Percentiles rank a stretch among this genome's conserved stretches.
phyloP scores from a whole-genome alignment of 2,113 vertebrate species.

The Dendropsophus ebraccatus region DNA sequence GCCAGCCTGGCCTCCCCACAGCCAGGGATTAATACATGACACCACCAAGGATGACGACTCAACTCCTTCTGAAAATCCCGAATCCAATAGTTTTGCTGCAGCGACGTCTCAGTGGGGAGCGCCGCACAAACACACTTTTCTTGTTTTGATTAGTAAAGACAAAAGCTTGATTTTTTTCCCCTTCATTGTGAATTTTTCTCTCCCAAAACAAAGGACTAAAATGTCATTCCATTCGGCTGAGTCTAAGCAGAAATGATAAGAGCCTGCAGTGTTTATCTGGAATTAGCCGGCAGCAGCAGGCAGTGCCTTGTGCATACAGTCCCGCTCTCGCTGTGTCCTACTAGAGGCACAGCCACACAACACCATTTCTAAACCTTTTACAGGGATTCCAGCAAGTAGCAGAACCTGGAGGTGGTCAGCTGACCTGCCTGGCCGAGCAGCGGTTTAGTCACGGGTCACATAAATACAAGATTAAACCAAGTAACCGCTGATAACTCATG shows the following conservation, averaged over 20 bases:
- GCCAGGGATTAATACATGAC: neutral
- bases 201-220: slow-evolving; percentile 16
- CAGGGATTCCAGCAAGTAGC: neutral
- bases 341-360: neutral
- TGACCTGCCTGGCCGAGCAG: neutral
- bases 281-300: slow-evolving; percentile 5
- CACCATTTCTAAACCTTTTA: neutral
- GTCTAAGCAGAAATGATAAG: slow-evolving; percentile 3
- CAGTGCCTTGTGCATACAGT: neutral
- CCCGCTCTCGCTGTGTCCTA: neutral
- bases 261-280: neutral
- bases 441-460: neutral
- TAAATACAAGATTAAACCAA: neutral
- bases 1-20: neutral
- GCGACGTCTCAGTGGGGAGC: neutral
- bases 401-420: neutral
- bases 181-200: neutral
- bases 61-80: neutral
- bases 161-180: neutral
- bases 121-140: neutral
- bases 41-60: neutral
- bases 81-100: neutral
- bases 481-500: neutral
- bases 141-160: slow-evolving; percentile 36
- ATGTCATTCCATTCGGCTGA: neutral